Base-by-base conservation (phyloP, 2,113 vertebrate genomes). In the Myxocyprinus asiaticus region DNA sequence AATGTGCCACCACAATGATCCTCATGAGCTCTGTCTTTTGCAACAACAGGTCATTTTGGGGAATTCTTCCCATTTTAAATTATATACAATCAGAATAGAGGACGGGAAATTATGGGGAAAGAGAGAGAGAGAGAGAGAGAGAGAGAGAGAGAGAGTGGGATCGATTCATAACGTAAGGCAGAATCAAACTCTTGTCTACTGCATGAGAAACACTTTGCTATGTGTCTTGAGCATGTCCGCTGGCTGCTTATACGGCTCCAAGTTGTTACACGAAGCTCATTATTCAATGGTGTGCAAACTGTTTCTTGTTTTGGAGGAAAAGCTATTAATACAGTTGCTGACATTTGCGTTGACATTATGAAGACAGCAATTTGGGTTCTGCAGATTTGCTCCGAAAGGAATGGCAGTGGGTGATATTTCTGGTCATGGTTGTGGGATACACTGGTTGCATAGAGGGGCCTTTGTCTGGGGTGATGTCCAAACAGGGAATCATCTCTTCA, bases 401-500 rank as follows among this genome's bases (percentile, higher is more conserved):
- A 33, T 33, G 22, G 22, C 22, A 33, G 22, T 33, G 22, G 84
- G 78, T 82, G 87, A 88, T 77, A 86, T 80, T 71, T 72, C 53
- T 48, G 17, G 77, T 33, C 22, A 33, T 33, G 22, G 22, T 33
- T 33, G 22, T 33, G 22, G 22, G 22, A 33, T 73, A 79, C 51
- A 56, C 3, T 55, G 15, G 15, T 70, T 47, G 70, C 15, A 91
- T 85, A 90, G 86, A 88, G 78, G 74, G 66, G 56, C 85, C 87
- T 91, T 92, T 92, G 89, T 92, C 58, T 74, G 1, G 76, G 10
- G 80, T 6, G 76, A 81, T 78, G 80, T 87, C 86, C 85, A 84
- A 75, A 82, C 70, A 63, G 86, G 85, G 89, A 88, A 86, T 86
- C 73, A 86, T 86, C 82, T 77, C 82, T 88, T 87, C 79, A 77